Evolutionary conservation across 2,888 invertebrate species (phyloP).

Genomic region (Sclerodermus sp.): DNA sequence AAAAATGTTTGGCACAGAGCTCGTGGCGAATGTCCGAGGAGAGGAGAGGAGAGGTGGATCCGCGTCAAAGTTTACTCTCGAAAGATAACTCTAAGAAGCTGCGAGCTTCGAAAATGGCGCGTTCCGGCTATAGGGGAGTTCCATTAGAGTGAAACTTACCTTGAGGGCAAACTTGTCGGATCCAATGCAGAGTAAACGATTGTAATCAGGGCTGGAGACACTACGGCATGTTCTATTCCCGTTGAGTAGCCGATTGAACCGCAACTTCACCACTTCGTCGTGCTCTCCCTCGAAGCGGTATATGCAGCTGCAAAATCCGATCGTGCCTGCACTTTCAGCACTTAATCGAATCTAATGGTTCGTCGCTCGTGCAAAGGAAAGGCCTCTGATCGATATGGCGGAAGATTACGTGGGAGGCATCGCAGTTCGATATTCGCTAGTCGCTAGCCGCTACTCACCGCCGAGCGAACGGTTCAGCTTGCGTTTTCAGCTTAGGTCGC

Average conservation of each 20-base stretch:
- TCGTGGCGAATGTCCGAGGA: no score
- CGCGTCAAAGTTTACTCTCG: no score
- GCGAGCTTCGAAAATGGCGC: no score
- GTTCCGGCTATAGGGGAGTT: no score
- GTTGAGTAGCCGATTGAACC: constrained; percentile 72
- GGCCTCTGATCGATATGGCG: constrained; percentile 21
- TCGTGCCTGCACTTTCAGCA: constrained; percentile 27
- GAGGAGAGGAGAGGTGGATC: no score
- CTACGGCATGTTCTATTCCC: constrained; percentile 54
- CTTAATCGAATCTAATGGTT: constrained; percentile 31
- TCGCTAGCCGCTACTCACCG: constrained; percentile 20
- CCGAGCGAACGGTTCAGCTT: constrained; percentile 4
- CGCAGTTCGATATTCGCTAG: not conserved
- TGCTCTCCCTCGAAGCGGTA: constrained; percentile 86
- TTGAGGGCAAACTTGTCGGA: constrained; percentile 50
- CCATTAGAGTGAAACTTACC: constrained; percentile 39
- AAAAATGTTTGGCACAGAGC: no score
- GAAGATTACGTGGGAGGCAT: constrained; percentile 14
- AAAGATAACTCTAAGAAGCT: no score
- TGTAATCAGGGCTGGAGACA: constrained; percentile 49
- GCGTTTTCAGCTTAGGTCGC: not conserved
- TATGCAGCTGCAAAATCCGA: constrained; percentile 67
- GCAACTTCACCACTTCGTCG: constrained; percentile 77
- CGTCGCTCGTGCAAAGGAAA: constrained; percentile 24
- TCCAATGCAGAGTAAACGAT: constrained; percentile 51